phyloP scores from a whole-genome alignment of 1,140 invertebrate genomes.

The Gryon sp. region DNA sequence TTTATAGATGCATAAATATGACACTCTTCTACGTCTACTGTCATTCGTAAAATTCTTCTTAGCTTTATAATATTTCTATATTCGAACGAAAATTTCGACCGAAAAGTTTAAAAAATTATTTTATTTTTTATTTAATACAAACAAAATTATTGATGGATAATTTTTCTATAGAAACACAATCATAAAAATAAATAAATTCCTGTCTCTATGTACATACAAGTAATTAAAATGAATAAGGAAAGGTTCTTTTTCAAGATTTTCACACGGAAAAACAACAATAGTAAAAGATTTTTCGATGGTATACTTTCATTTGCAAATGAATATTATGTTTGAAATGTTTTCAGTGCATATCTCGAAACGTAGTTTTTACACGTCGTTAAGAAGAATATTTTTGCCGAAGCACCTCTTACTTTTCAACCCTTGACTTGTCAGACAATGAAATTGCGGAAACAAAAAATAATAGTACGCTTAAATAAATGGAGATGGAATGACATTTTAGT shows the following conservation, averaged over 20 bases:
- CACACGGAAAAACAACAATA: no score
- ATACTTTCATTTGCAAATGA: conserved; percentile 1
- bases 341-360: conserved; percentile 1
- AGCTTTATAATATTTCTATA: conserved; percentile 27
- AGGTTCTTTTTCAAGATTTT: no score
- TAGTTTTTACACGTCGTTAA: background rate
- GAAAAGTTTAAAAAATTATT: conserved; percentile 1
- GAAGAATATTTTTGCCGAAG: conserved; percentile 16
- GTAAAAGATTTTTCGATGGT: background rate
- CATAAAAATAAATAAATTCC: no score
- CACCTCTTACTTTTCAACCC: conserved; percentile 15
- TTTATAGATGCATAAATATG: conserved; percentile 42
- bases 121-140: no score
- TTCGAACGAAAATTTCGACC: conserved; percentile 25
- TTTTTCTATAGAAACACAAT: no score
- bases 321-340: background rate
- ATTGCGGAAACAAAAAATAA: conserved; percentile 21
- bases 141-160: no score
- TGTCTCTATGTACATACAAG: no score
- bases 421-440: conserved; percentile 17
- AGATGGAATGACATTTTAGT: background rate
- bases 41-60: conserved; percentile 40
- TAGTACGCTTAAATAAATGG: conserved; percentile 4
- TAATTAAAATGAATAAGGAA: no score
- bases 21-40: conserved; percentile 23